These are phyloP conservation scores for Calyptommatus sinebrachiatus DNA, from an alignment of 2,113 vertebrate genomes.

Conservation along the genomic window DNA sequence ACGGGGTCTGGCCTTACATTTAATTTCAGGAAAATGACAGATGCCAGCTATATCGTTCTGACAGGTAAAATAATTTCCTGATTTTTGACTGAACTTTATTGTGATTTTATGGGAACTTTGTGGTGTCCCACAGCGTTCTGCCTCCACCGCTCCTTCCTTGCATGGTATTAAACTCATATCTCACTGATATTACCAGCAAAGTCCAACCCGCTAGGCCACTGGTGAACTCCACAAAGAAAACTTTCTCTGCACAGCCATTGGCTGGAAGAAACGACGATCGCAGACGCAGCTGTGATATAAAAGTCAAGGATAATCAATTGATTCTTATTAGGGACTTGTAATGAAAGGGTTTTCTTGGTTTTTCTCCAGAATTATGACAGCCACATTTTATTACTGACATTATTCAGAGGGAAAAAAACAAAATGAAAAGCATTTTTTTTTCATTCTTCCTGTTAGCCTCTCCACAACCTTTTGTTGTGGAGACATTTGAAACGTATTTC, in stretches of 20 bases:
- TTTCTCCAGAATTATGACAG: background rate
- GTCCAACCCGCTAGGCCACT: background rate
- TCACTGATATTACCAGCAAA: slow-evolving; percentile 15
- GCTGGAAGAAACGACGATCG: slow-evolving; percentile 19
- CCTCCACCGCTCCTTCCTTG: slow-evolving; percentile 12
- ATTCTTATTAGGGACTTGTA: background rate
- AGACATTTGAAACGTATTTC: background rate
- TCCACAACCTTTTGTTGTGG: background rate
- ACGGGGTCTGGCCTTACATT: background rate
- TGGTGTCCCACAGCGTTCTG: background rate
- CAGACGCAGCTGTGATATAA: slow-evolving; percentile 14
- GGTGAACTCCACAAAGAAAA: slow-evolving; percentile 2
- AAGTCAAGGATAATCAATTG: slow-evolving; percentile 5
- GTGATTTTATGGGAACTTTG: background rate
- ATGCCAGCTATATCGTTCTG: background rate
- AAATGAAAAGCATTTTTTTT: background rate
- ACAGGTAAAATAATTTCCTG: background rate
- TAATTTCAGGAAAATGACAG: background rate
- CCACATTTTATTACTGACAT: slow-evolving; percentile 15
- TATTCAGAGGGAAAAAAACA: too few species aligned
- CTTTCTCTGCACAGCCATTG: slow-evolving; percentile 14
- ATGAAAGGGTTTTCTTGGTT: background rate
- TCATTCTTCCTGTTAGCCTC: background rate
- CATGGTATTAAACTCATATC: slow-evolving; percentile 22
- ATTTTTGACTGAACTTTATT: slow-evolving; percentile 21